phyloP scores from a whole-genome alignment of 2,888 invertebrate genomes.

The Stictocephala bisonia region DNA sequence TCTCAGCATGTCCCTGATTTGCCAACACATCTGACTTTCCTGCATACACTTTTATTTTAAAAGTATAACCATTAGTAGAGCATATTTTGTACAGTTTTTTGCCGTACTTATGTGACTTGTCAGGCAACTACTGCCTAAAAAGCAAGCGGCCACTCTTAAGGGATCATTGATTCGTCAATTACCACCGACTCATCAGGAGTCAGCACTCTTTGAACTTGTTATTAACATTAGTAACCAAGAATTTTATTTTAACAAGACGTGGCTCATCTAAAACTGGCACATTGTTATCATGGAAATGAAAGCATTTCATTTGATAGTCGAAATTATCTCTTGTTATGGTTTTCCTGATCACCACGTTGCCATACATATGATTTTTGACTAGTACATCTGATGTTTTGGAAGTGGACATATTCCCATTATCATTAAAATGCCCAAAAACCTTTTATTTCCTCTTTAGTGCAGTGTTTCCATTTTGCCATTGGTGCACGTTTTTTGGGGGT shows the following conservation, averaged over 20 bases:
- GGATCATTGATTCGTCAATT: constrained; percentile 57
- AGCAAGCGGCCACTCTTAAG: constrained; percentile 57
- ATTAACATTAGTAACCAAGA: not conserved
- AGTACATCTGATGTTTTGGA: not conserved
- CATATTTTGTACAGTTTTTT: constrained; percentile 58
- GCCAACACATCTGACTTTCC: constrained; percentile 55
- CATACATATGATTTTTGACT: not conserved
- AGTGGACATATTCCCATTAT: not conserved
- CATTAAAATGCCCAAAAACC: not conserved
- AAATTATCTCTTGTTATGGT: not conserved
- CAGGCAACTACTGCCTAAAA: constrained; percentile 58
- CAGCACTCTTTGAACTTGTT: constrained; percentile 37
- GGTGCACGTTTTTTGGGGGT: not conserved
- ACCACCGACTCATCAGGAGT: constrained; percentile 54
- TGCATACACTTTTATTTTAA: too few relatives aligned
- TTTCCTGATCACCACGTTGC: not conserved
- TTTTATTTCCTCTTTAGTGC: not conserved
- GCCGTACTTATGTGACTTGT: constrained; percentile 59
- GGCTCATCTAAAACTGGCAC: not conserved
- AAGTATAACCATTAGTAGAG: too few relatives aligned
- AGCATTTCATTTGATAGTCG: not conserved
- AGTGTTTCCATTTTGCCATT: not conserved
- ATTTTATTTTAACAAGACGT: not conserved
- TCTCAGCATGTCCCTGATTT: constrained; percentile 58
- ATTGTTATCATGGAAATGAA: not conserved